Evolutionary conservation across 2,888 invertebrate genomes (phyloP).

Genomic region (Leptinotarsa rubiginosa): DNA sequence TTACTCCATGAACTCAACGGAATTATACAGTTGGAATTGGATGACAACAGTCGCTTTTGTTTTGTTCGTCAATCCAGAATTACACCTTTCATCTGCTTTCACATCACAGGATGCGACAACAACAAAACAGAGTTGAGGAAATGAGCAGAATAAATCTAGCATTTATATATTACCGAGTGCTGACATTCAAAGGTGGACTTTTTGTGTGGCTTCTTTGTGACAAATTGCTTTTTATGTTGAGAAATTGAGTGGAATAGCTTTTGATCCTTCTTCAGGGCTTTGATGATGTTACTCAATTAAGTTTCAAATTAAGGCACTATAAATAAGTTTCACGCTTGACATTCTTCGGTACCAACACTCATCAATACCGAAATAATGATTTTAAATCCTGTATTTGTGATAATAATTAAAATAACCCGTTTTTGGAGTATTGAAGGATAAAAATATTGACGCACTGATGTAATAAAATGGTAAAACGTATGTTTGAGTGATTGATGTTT

Average conservation of each 20-base stretch:
- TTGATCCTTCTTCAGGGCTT: conserved; percentile 35
- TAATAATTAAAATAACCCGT: too few species aligned
- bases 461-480: too few species aligned
- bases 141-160: conserved; percentile 49
- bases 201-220: conserved; percentile 38
- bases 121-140: conserved; percentile 50
- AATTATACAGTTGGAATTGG: conserved; percentile 16
- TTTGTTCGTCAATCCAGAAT: conserved; percentile 27
- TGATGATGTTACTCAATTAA: conserved; percentile 19
- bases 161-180: conserved; percentile 42
- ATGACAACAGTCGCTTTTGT: conserved; percentile 24
- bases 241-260: conserved; percentile 33
- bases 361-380: too few species aligned
- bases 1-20: too few species aligned
- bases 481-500: too few species aligned
- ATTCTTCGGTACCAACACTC: too few species aligned
- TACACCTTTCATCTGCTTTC: conserved; percentile 35
- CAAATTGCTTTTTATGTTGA: conserved; percentile 39
- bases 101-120: conserved; percentile 40
- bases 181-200: conserved; percentile 36
- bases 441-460: too few species aligned
- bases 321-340: not conserved
- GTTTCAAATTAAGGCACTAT: not conserved
- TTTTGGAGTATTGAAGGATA: too few species aligned
- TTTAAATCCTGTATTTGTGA: too few species aligned